Evolutionary conservation across 1,140 invertebrate species (phyloP), one percentile per base, ranked within the genome.

Genomic region (Lanistes nyassanus): DNA sequence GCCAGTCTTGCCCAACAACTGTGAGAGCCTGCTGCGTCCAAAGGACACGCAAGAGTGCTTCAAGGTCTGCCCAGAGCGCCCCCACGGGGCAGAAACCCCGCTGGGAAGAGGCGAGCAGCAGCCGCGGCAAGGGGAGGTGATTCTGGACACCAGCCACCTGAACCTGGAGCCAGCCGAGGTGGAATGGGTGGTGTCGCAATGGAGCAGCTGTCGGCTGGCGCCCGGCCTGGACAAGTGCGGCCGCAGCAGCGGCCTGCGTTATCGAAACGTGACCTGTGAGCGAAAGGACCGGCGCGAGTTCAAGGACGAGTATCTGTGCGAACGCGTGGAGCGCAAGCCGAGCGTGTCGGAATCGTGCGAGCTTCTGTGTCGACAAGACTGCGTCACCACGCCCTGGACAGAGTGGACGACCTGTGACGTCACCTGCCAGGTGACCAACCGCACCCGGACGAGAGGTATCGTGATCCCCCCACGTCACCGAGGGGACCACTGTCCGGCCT

Each of bases 381-480:
- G 92, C 84, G 91, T 93, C 5, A 89, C 93, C 62, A 91, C 91
- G 78, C 80, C 90, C 29, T 93, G 92, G 91, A 91, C 91, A 3
- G 90, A 92, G 34, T 92, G 92, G 92, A 91, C 92, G 42, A 86
- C 87, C 23, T 93, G 92, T 76, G 90, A 91, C 86, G 88, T 91
- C 86, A 92, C 92, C 75, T 82, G 78, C 64, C 74, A 56, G 37
- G 51, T 75, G 11, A 87, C 90, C 47, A 90, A 92, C 66, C 90
- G 91, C 77, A 79, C 77, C 47, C 84, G 92, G n/a, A 92, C 91
- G 5, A 88, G 92, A 11, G 89, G 90, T 31, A 88, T 92, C 34
- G 88, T 93, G 4, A 87, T 92, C n/a, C 88, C 90, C 5, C 91
- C 91, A 1, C 85, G 88, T 11, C 85, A 84, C 37, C 75, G 62